Evolutionary conservation across 2,797 vertebrate species (phyloP).

Genomic region (Decapterus maruadsi): DNA sequence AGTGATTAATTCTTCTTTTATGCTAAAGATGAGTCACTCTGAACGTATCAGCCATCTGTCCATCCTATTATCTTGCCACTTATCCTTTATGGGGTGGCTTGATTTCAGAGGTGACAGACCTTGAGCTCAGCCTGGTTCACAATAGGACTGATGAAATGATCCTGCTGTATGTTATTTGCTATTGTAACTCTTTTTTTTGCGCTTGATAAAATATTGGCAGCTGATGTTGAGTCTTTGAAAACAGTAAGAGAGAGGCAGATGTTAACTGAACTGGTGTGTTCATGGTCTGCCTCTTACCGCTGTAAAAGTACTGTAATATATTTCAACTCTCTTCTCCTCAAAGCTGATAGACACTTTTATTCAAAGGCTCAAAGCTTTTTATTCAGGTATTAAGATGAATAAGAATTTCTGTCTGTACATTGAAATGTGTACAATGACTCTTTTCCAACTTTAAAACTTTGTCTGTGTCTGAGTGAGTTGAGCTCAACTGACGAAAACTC

Average conservation of each 20-base stretch:
- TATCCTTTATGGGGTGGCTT: background rate
- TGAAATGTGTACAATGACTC: constrained; percentile 29
- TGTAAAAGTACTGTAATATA: background rate
- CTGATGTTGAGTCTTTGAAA: background rate
- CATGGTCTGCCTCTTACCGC: background rate
- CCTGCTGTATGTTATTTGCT: too few species aligned
- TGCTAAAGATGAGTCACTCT: background rate
- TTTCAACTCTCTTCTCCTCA: background rate
- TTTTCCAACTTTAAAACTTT: constrained; percentile 25
- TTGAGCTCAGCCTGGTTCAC: background rate
- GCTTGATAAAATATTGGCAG: background rate
- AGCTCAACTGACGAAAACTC: background rate
- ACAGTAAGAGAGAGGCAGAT: background rate
- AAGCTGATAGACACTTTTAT: constrained; percentile 4
- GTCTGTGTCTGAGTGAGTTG: constrained; percentile 3
- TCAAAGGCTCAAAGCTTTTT: constrained; percentile 9
- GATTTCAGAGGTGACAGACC: background rate
- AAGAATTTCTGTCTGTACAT: background rate
- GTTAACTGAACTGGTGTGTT: background rate
- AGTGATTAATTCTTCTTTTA: background rate
- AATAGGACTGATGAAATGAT: background rate
- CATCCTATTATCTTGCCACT: background rate
- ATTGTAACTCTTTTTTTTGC: background rate
- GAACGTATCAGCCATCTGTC: background rate
- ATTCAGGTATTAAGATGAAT: constrained; percentile 13